Evolutionary conservation across 37 sponge, comb jelly and placozoan species (phyloP).

Genomic region (Tethya wilhelma): DNA sequence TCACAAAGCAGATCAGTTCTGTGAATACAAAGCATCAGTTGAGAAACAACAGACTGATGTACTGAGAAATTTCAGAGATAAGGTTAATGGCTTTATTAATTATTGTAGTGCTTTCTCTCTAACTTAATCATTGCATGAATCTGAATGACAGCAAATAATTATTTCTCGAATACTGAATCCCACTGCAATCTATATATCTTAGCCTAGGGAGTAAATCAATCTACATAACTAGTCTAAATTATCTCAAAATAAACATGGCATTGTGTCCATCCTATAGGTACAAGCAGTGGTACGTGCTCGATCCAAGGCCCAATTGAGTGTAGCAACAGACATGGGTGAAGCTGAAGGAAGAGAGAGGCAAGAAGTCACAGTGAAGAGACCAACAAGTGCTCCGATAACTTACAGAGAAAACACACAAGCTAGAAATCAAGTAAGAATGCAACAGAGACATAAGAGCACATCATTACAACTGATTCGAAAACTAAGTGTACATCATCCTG

Average conservation of each 20-base stretch:
- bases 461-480: too few relatives aligned
- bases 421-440: too few relatives aligned
- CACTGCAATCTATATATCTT: too few relatives aligned
- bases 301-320: constrained; percentile 15
- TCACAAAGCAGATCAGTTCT: constrained; percentile 16
- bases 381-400: constrained; percentile 36
- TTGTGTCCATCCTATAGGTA: not conserved
- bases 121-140: too few relatives aligned
- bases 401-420: not conserved
- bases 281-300: constrained; percentile 19
- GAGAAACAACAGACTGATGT: not conserved
- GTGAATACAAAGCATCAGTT: constrained; percentile 9
- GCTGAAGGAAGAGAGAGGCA: not conserved
- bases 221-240: not conserved
- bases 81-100: constrained; percentile 4
- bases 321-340: constrained; percentile 9
- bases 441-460: too few relatives aligned
- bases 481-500: too few relatives aligned
- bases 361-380: not conserved
- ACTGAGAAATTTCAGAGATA: constrained; percentile 14
- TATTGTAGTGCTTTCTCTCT: too few relatives aligned
- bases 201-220: not conserved
- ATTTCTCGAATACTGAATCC: too few relatives aligned
- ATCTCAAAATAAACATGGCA: not conserved
- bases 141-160: too few relatives aligned